Percentiles rank a stretch among this genome's conserved stretches.
Evolutionary conservation across 1,140 invertebrate genomes (phyloP).

Genomic region (Ostrea edulis): DNA sequence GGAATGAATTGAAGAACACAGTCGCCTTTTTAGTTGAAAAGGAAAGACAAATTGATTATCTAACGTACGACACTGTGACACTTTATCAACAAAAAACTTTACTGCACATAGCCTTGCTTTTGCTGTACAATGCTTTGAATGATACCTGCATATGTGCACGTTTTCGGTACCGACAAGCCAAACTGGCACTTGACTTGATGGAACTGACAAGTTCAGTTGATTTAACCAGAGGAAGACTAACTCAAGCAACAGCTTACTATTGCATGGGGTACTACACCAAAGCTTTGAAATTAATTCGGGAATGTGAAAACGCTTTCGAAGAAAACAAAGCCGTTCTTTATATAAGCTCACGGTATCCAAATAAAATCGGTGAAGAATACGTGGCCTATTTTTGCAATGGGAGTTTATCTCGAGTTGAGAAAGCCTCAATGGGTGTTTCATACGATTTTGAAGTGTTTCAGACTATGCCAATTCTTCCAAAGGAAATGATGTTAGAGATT

Average conservation of each 20-base stretch:
- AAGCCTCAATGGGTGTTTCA: conserved; percentile 18
- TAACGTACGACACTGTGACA: background rate
- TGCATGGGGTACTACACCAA: background rate
- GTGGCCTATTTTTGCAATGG: background rate
- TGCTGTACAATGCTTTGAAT: background rate
- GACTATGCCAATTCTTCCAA: background rate
- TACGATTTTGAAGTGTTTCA: conserved; percentile 31
- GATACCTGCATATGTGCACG: background rate
- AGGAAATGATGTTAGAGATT: background rate
- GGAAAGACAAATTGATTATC: background rate
- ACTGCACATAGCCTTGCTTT: background rate
- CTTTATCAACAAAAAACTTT: background rate
- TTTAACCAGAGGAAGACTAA: conserved; percentile 13
- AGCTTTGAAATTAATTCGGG: background rate
- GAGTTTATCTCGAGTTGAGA: conserved; percentile 15
- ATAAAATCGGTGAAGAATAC: background rate
- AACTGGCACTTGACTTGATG: background rate
- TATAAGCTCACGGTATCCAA: background rate
- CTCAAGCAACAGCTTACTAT: conserved; percentile 12
- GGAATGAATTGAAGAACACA: background rate
- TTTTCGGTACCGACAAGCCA: conserved; percentile 26
- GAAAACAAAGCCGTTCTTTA: background rate
- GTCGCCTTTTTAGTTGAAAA: background rate
- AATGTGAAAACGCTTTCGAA: background rate
- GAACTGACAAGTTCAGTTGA: background rate